Conservation (phyloP, 1,140 invertebrate species). For the Euborellia annulipes region DNA sequence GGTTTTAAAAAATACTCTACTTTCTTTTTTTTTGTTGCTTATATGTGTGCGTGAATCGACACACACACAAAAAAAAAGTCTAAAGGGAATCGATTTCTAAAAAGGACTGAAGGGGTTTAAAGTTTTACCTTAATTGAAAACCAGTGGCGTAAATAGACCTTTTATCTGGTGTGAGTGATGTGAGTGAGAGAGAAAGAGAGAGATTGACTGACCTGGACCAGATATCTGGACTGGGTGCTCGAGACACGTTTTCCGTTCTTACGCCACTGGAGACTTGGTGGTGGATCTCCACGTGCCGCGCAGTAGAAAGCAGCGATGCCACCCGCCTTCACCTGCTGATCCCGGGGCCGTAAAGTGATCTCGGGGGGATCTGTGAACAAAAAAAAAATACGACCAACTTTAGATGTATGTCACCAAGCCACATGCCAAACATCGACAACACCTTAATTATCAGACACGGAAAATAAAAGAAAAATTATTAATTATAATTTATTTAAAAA, state of each 20-base stretch:
- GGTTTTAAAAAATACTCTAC: too few species aligned
- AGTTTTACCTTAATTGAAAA: too few species aligned
- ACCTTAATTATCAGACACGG: too few species aligned
- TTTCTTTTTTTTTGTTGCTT: too few species aligned
- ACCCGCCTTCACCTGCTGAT: slow-evolving; percentile 73
- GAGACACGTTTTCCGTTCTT: slow-evolving; percentile 76
- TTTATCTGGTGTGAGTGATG: slow-evolving; percentile 55
- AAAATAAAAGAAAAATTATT: too few species aligned
- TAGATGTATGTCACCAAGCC: neutral
- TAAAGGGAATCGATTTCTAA: too few species aligned
- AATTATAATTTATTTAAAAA: too few species aligned
- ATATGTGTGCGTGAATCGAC: too few species aligned
- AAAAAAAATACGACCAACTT: slow-evolving; percentile 12
- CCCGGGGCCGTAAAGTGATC: slow-evolving; percentile 68
- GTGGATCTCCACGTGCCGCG: slow-evolving; percentile 76
- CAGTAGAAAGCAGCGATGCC: slow-evolving; percentile 93
- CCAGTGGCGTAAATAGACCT: slow-evolving; percentile 42
- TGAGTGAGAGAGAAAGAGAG: slow-evolving; percentile 14
- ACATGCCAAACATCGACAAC: neutral
- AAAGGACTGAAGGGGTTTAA: too few species aligned
- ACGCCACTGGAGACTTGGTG: slow-evolving; percentile 75
- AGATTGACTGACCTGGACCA: too few species aligned
- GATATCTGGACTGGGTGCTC: slow-evolving; percentile 24
- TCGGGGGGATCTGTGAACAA: slow-evolving; percentile 71
- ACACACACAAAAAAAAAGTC: too few species aligned